Conservation (phyloP, 2,797 vertebrate genomes). For the Lutjanus campechanus region DNA sequence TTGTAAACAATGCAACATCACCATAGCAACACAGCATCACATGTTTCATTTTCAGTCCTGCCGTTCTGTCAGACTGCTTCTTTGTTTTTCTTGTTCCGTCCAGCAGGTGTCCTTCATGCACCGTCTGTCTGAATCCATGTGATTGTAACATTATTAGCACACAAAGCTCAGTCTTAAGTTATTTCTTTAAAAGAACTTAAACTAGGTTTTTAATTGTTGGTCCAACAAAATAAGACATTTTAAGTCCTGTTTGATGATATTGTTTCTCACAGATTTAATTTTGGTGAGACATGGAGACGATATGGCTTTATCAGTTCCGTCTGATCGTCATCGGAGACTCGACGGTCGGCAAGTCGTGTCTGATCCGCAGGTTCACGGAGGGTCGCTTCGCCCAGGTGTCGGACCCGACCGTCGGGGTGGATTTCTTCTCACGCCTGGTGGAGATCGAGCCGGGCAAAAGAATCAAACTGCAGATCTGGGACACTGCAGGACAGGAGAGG, state of each 20-base stretch:
- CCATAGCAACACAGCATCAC: no score
- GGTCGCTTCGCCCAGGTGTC: conserved; percentile 95
- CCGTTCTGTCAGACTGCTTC: no score
- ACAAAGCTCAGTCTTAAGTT: no score
- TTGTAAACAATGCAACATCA: no score
- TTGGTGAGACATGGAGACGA: conserved; percentile 91
- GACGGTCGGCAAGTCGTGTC: conserved; percentile 95
- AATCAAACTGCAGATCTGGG: conserved; percentile 96
- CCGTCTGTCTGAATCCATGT: no score
- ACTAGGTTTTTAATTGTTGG: not conserved
- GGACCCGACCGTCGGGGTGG: conserved; percentile 96
- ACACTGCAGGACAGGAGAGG: conserved; percentile 93
- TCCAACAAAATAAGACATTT: not conserved
- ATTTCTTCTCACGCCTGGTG: conserved; percentile 96
- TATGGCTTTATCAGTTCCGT: conserved; percentile 98
- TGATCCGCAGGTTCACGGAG: conserved; percentile 96
- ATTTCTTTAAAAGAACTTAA: no score
- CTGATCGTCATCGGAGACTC: conserved; percentile 97
- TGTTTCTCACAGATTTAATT: conserved; percentile 53
- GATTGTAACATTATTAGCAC: no score
- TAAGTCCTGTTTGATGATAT: not conserved
- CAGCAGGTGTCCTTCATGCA: no score
- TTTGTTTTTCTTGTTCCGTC: no score
- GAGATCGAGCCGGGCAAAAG: conserved; percentile 96
- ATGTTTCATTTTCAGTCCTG: no score